Percentiles rank a stretch among this genome's conserved stretches.
Evolutionary conservation across 2,113 vertebrate genomes (phyloP).

Genomic region (Sapayoa aenigma): DNA sequence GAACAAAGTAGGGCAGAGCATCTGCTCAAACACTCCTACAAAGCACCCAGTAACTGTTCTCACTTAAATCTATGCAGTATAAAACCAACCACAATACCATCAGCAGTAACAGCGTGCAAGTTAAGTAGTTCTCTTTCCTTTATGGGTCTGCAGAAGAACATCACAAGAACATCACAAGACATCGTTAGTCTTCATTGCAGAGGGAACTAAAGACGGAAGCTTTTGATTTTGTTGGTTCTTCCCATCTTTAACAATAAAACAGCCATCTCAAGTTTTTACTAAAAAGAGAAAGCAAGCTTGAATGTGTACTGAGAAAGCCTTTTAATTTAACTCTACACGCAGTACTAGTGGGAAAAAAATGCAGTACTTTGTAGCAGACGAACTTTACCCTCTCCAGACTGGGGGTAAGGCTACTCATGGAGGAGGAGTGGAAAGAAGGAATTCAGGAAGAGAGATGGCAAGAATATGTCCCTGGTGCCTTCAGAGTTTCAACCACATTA

Average conservation of each 20-base stretch:
- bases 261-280: background rate
- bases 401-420: background rate
- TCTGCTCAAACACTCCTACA: slow-evolving; percentile 14
- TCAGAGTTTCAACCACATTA: background rate
- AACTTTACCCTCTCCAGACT: background rate
- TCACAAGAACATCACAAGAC: background rate
- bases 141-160: background rate
- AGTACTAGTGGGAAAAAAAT: background rate
- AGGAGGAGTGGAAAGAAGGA: background rate
- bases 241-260: background rate
- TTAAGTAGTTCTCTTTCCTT: background rate
- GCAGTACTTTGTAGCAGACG: background rate
- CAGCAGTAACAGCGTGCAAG: background rate
- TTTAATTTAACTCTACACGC: background rate
- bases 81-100: background rate
- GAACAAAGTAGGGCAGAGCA: slow-evolving; percentile 18
- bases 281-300: background rate
- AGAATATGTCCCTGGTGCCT: background rate
- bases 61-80: background rate
- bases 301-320: background rate
- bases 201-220: background rate
- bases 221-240: slow-evolving; percentile 5
- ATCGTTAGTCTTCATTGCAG: background rate
- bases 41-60: background rate
- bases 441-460: background rate